A percentile compares a stretch with the other conserved stretches of the same genome.
Conservation (phyloP, 2,888 invertebrate genomes). For the Muschampia plurimacula region DNA sequence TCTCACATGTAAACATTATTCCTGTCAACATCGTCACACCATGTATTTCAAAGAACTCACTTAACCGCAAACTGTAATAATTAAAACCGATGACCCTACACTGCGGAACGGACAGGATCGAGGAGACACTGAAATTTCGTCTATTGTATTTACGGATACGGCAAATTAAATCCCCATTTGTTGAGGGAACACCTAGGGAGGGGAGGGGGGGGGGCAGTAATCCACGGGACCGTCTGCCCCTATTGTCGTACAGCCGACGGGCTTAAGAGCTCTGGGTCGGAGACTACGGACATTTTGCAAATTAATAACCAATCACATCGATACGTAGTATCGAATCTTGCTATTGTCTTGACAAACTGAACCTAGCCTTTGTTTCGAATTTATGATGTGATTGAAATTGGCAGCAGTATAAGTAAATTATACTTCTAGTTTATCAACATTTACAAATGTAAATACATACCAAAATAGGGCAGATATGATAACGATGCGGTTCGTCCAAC, state of each 20-base stretch:
- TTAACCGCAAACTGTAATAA: conserved; percentile 42
- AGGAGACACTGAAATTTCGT: conserved; percentile 63
- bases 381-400: neutral
- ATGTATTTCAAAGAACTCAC: neutral
- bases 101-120: conserved; percentile 53
- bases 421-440: no score
- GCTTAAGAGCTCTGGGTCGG: conserved; percentile 69
- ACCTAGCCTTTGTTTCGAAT: neutral
- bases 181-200: conserved; percentile 63
- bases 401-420: neutral
- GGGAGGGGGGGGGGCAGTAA: conserved; percentile 63
- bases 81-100: conserved; percentile 49
- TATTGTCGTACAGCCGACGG: conserved; percentile 71
- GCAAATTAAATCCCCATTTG: conserved; percentile 81
- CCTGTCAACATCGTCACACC: neutral
- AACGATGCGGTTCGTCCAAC: conserved; percentile 50
- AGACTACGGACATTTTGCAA: conserved; percentile 67
- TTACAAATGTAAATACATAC: neutral
- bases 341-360: conserved; percentile 10
- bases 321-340: conserved; percentile 40
- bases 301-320: conserved; percentile 72
- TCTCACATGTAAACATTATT: neutral
- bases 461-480: conserved; percentile 30
- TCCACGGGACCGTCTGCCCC: conserved; percentile 67
- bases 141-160: conserved; percentile 76